These are phyloP conservation scores for Colius striatus DNA, from an alignment of 2,113 vertebrate species.

Conservation along the genomic window DNA sequence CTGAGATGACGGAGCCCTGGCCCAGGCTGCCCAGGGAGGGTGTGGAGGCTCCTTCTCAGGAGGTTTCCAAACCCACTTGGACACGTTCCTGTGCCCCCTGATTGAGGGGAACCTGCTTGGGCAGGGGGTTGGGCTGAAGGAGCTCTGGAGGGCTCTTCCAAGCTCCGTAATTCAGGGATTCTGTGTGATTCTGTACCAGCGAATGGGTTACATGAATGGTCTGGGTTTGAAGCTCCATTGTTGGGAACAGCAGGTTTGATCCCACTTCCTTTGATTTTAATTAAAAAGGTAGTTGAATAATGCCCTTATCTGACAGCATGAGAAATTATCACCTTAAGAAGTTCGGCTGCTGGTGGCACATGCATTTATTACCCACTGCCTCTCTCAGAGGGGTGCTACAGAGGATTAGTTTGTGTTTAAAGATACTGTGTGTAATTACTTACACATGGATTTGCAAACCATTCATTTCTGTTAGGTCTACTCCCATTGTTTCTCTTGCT, in stretches of 20 bases:
- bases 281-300: not conserved
- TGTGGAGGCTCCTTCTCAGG: too few species aligned
- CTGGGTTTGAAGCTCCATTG: not conserved
- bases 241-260: not conserved
- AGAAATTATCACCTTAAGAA: not conserved
- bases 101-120: too few species aligned
- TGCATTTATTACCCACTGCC: not conserved
- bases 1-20: too few species aligned
- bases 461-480: not conserved
- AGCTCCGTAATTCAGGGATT: too few species aligned
- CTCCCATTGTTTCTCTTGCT: not conserved
- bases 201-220: rapidly evolving
- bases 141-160: too few species aligned
- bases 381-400: not conserved
- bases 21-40: too few species aligned
- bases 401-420: not conserved
- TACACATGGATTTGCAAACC: not conserved
- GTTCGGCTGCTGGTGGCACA: not conserved
- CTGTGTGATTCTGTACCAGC: too few species aligned
- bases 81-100: too few species aligned
- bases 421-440: not conserved
- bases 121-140: too few species aligned
- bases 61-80: too few species aligned
- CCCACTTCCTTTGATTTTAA: not conserved
- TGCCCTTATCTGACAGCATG: not conserved